phyloP scores from a whole-genome alignment of 2,113 vertebrate genomes.

The Podilymbus podiceps region DNA sequence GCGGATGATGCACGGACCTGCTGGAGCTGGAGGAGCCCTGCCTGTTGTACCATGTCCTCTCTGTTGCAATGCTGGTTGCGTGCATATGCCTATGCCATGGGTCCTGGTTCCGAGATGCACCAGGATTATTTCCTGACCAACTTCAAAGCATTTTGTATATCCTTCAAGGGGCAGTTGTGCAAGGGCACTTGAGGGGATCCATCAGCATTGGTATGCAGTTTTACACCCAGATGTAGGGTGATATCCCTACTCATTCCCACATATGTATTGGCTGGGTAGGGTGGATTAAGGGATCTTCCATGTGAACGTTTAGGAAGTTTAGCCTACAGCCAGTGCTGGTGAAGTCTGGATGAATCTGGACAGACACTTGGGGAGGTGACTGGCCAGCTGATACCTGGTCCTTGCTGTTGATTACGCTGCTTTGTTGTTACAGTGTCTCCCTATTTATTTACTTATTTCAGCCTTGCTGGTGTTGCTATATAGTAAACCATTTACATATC shows the following conservation, averaged over 20 bases:
- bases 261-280: fast-evolving
- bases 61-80: neutral
- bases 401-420: neutral
- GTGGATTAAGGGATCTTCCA: neutral
- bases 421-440: neutral
- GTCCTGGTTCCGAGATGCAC: neutral
- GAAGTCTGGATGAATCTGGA: neutral
- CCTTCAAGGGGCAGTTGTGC: neutral
- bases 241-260: neutral
- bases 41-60: neutral
- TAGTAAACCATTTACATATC: neutral
- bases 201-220: neutral
- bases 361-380: neutral
- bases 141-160: neutral
- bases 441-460: neutral
- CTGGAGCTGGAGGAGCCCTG: neutral
- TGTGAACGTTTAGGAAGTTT: neutral
- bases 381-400: neutral
- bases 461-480: neutral
- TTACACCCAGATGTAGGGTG: neutral
- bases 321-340: neutral
- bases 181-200: neutral
- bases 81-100: neutral
- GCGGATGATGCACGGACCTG: neutral
- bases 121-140: neutral